Percentiles rank a stretch among this genome's conserved stretches.
phyloP scores from a whole-genome alignment of 2,797 vertebrate genomes.

The Nyctalus aviator region DNA sequence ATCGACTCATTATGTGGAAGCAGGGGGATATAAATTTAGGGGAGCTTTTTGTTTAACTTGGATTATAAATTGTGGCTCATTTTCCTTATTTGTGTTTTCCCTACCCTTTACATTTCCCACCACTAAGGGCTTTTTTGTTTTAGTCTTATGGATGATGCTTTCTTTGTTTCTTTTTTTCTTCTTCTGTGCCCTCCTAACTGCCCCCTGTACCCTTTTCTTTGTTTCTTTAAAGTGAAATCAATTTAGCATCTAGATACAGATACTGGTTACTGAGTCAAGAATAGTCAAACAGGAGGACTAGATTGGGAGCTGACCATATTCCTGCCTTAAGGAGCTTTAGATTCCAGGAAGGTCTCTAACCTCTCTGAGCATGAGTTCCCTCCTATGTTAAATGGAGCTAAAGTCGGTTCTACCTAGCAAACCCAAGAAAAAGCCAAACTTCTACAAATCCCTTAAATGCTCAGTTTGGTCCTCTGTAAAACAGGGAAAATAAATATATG shows the following conservation, averaged over 20 bases:
- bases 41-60: conserved; percentile 78
- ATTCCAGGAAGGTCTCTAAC: not conserved
- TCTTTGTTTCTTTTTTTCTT: conserved; percentile 38
- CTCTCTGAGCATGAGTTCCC: not conserved
- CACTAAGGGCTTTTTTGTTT: conserved; percentile 57
- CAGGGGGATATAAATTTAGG: conserved; percentile 76
- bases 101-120: conserved; percentile 60
- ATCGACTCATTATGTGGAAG: conserved; percentile 80
- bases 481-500: not conserved
- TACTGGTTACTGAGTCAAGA: conserved; percentile 19
- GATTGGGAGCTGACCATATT: not conserved
- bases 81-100: conserved; percentile 78
- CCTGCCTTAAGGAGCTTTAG: not conserved
- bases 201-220: conserved; percentile 26
- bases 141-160: conserved; percentile 36
- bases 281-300: not conserved
- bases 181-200: too few relatives aligned
- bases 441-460: not conserved
- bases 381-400: not conserved
- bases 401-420: not conserved
- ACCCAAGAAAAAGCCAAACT: not conserved
- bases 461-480: conserved; percentile 12
- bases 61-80: conserved; percentile 81
- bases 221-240: conserved; percentile 70
- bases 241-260: not conserved